These are phyloP conservation scores for Diglossa brunneiventris DNA, from an alignment of 2,113 vertebrate genomes.

Conservation along the genomic window DNA sequence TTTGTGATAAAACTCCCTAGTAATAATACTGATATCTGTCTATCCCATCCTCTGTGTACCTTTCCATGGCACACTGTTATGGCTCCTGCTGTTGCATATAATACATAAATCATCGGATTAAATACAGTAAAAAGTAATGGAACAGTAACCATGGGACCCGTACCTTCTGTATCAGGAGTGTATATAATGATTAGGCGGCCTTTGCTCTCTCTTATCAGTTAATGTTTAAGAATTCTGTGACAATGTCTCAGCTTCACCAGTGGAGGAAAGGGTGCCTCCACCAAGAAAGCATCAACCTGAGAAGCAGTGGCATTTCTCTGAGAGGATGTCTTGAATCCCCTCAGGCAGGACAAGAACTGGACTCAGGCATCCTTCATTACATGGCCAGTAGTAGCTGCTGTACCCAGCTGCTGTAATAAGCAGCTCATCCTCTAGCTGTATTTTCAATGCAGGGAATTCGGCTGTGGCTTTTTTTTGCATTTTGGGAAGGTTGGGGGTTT, in stretches of 20 bases:
- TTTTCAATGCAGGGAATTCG: neutral
- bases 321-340: neutral
- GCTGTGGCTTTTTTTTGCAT: rapidly evolving
- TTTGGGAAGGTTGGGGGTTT: rapidly evolving
- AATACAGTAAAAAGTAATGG: neutral
- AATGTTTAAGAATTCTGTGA: neutral
- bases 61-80: neutral
- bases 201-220: neutral
- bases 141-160: neutral
- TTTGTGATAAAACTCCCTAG: neutral
- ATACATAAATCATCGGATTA: neutral
- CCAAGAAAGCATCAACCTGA: neutral
- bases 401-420: neutral
- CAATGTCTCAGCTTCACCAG: neutral
- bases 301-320: neutral
- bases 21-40: neutral
- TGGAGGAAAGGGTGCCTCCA: neutral
- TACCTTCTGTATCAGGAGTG: neutral
- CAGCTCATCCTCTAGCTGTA: neutral
- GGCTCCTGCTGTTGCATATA: neutral
- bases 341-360: neutral
- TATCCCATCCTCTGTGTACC: neutral
- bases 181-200: neutral
- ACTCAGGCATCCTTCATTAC: neutral
- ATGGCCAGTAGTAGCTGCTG: neutral